A percentile compares a stretch with the other conserved stretches of the same genome.
These are phyloP conservation scores for Paramormyrops hopkinsi DNA, from an alignment of 2,797 vertebrate genomes.

Conservation along the genomic window DNA sequence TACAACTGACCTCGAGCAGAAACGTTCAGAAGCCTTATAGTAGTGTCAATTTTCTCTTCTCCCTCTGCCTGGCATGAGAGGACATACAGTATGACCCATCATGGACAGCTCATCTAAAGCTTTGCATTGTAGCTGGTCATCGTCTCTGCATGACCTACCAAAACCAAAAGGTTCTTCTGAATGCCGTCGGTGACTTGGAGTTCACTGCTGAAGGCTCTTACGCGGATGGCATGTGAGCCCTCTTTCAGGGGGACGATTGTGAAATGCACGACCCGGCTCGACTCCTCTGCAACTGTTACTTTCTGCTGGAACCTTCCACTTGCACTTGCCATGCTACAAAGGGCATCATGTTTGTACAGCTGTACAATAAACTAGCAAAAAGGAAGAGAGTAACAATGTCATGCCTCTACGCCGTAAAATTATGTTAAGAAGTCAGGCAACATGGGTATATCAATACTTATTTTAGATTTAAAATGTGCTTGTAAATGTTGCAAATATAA, in stretches of 20 bases:
- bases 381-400: background rate
- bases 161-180: slow-evolving; percentile 57
- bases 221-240: slow-evolving; percentile 51
- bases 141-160: slow-evolving; percentile 49
- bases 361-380: slow-evolving; percentile 52
- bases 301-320: slow-evolving; percentile 41
- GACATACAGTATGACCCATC: background rate
- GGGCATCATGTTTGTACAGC: slow-evolving; percentile 51
- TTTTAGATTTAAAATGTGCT: background rate
- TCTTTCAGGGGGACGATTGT: slow-evolving; percentile 53
- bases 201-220: slow-evolving; percentile 49
- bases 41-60: slow-evolving; percentile 46
- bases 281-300: slow-evolving; percentile 26
- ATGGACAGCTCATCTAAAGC: background rate
- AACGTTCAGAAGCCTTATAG: slow-evolving; percentile 50
- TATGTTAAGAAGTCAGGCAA: background rate
- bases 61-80: slow-evolving; percentile 53
- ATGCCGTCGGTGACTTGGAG: slow-evolving; percentile 43
- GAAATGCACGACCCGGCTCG: slow-evolving; percentile 48
- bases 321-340: slow-evolving; percentile 59
- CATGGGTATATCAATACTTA: background rate
- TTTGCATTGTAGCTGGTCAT: background rate
- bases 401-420: background rate
- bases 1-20: background rate
- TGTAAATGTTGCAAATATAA: background rate